phyloP scores from a whole-genome alignment of 2,888 invertebrate genomes.

The Acanthosoma haemorrhoidale region DNA sequence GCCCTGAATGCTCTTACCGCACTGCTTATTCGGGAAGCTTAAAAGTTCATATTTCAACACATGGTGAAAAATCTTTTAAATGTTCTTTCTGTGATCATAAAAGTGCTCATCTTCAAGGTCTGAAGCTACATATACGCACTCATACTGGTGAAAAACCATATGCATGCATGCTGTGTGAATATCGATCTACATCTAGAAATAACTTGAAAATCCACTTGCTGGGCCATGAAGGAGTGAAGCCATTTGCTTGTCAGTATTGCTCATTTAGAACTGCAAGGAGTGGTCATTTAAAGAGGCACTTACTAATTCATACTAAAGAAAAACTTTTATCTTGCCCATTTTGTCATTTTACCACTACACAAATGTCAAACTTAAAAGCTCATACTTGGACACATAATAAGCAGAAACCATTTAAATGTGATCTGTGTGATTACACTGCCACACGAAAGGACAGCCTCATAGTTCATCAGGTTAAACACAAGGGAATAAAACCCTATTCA shows the following conservation, averaged over 20 bases:
- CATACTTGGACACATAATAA: conserved; percentile 18
- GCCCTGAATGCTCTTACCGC: conserved; percentile 9
- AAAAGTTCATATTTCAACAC: conserved; percentile 16
- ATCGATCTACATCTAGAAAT: neutral
- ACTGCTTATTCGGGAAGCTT: conserved; percentile 19
- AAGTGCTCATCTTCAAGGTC: conserved; percentile 2
- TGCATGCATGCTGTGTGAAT: conserved; percentile 16
- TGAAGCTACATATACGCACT: neutral
- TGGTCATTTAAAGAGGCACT: conserved; percentile 15
- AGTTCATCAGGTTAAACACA: conserved; percentile 17
- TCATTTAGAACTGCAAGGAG: conserved; percentile 12
- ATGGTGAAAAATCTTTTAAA: conserved; percentile 11
- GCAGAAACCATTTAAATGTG: conserved; percentile 16
- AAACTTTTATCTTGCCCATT: conserved; percentile 17
- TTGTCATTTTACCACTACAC: conserved; percentile 20
- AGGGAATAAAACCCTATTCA: neutral
- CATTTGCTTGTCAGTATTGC: conserved; percentile 15
- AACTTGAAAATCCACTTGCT: conserved; percentile 20
- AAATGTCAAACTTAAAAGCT: conserved; percentile 26
- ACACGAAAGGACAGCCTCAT: conserved; percentile 21
- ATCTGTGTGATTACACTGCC: conserved; percentile 19
- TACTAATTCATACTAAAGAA: conserved; percentile 24
- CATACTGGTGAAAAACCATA: conserved; percentile 26
- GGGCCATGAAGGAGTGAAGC: conserved; percentile 8
- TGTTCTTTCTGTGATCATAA: conserved; percentile 16